phyloP scores from a whole-genome alignment of 2,113 vertebrate genomes.

The Burhinus bistriatus region DNA sequence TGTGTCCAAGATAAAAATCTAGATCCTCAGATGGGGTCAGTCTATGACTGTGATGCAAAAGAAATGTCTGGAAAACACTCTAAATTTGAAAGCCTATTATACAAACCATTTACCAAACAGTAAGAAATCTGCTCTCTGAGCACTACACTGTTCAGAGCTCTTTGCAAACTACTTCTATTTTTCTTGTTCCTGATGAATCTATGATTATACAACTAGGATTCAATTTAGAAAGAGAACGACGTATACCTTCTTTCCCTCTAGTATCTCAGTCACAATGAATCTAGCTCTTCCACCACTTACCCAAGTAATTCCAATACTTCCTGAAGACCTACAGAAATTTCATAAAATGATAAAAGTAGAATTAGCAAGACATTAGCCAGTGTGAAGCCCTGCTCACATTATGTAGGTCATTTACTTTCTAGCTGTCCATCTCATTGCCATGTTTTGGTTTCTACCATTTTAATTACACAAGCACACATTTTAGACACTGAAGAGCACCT shows the following conservation, averaged over 20 bases:
- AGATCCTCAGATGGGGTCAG: neutral
- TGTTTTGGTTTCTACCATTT: neutral
- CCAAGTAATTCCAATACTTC: neutral
- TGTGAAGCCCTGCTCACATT: neutral
- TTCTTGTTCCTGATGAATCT: neutral
- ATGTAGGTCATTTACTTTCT: neutral
- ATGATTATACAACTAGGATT: neutral
- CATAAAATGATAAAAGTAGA: neutral
- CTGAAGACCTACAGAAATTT: neutral
- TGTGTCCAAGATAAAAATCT: neutral
- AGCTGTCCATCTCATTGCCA: neutral
- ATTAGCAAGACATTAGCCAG: neutral
- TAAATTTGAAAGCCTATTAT: neutral
- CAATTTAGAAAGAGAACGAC: neutral
- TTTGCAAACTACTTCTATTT: neutral
- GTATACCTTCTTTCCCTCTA: neutral
- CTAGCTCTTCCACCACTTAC: neutral
- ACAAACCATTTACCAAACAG: neutral
- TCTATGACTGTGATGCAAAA: neutral
- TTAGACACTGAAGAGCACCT: neutral
- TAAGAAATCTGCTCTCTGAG: neutral
- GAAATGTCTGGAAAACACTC: neutral
- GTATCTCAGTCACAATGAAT: neutral
- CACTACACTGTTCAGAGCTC: neutral
- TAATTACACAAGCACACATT: neutral